These are phyloP conservation scores for Pachliopta kotzebuea DNA, from an alignment of 2,888 invertebrate genomes.

Conservation along the genomic window DNA sequence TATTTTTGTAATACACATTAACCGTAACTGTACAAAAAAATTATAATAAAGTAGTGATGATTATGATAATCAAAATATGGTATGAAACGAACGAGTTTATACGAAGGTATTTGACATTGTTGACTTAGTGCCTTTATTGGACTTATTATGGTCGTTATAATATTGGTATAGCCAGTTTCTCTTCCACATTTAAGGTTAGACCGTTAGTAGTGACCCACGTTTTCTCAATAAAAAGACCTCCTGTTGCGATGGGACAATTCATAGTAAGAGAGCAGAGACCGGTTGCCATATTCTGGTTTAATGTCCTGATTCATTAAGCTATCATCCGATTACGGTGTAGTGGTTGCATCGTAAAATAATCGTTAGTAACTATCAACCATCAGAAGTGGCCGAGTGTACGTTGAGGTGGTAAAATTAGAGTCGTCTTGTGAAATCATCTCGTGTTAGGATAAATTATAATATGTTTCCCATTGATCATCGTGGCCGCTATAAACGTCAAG, in stretches of 20 bases:
- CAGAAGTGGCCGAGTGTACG: not conserved
- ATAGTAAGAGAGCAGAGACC: slow-evolving; percentile 48
- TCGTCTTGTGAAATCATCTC: slow-evolving; percentile 20
- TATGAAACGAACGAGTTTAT: not conserved
- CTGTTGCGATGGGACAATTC: slow-evolving; percentile 53
- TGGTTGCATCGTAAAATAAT: slow-evolving; percentile 36
- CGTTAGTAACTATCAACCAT: slow-evolving; percentile 37
- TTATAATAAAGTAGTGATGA: too few relatives aligned
- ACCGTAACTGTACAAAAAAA: not conserved
- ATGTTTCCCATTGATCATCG: slow-evolving; percentile 24
- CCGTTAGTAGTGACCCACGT: slow-evolving; percentile 40
- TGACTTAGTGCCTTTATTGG: slow-evolving; percentile 20
- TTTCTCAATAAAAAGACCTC: slow-evolving; percentile 59
- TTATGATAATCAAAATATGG: too few relatives aligned
- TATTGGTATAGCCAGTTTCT: slow-evolving; percentile 23
- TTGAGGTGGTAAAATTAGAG: slow-evolving; percentile 12
- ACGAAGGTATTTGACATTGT: slow-evolving; percentile 6
- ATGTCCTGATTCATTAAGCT: slow-evolving; percentile 63
- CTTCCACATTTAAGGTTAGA: slow-evolving; percentile 29
- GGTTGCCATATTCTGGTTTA: slow-evolving; percentile 45
- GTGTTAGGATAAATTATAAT: slow-evolving; percentile 26
- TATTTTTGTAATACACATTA: not conserved
- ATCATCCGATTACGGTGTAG: slow-evolving; percentile 48
- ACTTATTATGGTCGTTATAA: slow-evolving; percentile 19
- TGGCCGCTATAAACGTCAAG: slow-evolving; percentile 23